Conservation (phyloP, 2,113 vertebrate genomes). For the Brachionichthys hirsutus region DNA sequence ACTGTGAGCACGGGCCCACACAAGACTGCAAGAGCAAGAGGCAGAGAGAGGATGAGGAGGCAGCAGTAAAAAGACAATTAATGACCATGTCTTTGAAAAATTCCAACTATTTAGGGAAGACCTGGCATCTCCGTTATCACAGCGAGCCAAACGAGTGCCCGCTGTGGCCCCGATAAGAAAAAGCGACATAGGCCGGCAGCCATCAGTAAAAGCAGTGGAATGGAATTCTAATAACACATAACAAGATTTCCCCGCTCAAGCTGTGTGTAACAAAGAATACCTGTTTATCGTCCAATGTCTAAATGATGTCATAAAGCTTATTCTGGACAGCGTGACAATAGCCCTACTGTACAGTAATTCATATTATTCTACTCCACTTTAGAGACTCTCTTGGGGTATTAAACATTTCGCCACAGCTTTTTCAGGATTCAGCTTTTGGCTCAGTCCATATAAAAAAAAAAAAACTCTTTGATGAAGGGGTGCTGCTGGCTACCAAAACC, state of each 20-base stretch:
- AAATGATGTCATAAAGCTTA: slow-evolving; percentile 49
- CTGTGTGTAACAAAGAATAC: slow-evolving; percentile 36
- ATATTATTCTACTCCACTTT: slow-evolving; percentile 21
- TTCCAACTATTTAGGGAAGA: background rate
- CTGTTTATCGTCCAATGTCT: slow-evolving; percentile 46
- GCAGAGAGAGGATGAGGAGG: slow-evolving; percentile 4
- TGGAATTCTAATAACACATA: slow-evolving; percentile 22
- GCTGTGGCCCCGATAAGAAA: background rate
- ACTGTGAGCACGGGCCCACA: slow-evolving; percentile 32
- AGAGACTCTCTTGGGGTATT: slow-evolving; percentile 35
- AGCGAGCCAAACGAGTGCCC: background rate
- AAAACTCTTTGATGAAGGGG: slow-evolving; percentile 64
- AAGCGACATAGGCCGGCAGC: too few relatives aligned
- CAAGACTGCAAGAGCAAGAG: slow-evolving; percentile 10
- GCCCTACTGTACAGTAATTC: slow-evolving; percentile 47
- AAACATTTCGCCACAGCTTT: slow-evolving; percentile 43
- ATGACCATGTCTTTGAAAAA: background rate
- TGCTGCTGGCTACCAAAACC: slow-evolving; percentile 23
- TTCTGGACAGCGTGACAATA: slow-evolving; percentile 42
- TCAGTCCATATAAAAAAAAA: slow-evolving; percentile 39
- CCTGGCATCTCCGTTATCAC: background rate
- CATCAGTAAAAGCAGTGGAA: slow-evolving; percentile 18
- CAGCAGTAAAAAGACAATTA: background rate
- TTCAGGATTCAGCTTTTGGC: slow-evolving; percentile 18
- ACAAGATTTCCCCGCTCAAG: slow-evolving; percentile 22